These are phyloP conservation scores for Chymomyza procnemis DNA, from an alignment of 2,888 invertebrate genomes.

Conservation along the genomic window DNA sequence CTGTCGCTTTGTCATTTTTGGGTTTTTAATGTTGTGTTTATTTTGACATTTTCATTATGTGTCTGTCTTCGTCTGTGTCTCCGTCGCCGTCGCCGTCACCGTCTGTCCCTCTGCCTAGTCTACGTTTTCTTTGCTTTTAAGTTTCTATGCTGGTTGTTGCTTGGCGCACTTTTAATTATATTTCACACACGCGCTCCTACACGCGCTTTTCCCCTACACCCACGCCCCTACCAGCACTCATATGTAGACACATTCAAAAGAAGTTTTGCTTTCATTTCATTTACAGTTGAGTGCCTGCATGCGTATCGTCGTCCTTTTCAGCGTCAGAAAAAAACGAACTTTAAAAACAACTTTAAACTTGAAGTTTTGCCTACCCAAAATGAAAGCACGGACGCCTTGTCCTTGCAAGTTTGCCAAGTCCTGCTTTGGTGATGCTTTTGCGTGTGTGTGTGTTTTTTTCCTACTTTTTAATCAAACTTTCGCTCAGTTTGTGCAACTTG, in stretches of 20 bases:
- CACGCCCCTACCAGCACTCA: neutral
- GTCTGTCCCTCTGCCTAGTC: neutral
- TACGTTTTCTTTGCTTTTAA: constrained; percentile 17
- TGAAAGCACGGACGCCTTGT: neutral
- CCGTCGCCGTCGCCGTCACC: neutral
- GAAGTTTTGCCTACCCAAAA: neutral
- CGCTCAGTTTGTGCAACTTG: constrained; percentile 34
- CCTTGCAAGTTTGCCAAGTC: constrained; percentile 4
- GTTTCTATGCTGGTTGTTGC: constrained; percentile 4
- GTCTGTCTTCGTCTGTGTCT: constrained; percentile 44
- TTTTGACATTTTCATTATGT: constrained; percentile 76
- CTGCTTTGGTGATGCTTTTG: constrained; percentile 10
- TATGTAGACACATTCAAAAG: neutral
- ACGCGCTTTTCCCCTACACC: neutral
- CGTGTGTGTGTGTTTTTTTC: constrained; percentile 8
- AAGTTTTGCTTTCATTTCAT: neutral
- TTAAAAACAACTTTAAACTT: neutral
- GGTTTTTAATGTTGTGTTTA: constrained; percentile 73
- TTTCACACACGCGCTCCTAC: constrained; percentile 13
- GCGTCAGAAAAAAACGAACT: neutral
- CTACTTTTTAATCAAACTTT: constrained; percentile 71
- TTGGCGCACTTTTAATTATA: constrained; percentile 57
- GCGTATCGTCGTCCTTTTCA: neutral
- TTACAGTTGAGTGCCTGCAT: neutral
- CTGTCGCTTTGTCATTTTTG: constrained; percentile 18